phyloP scores from a whole-genome alignment of 2,113 vertebrate species.

The Shinisaurus crocodilurus region DNA sequence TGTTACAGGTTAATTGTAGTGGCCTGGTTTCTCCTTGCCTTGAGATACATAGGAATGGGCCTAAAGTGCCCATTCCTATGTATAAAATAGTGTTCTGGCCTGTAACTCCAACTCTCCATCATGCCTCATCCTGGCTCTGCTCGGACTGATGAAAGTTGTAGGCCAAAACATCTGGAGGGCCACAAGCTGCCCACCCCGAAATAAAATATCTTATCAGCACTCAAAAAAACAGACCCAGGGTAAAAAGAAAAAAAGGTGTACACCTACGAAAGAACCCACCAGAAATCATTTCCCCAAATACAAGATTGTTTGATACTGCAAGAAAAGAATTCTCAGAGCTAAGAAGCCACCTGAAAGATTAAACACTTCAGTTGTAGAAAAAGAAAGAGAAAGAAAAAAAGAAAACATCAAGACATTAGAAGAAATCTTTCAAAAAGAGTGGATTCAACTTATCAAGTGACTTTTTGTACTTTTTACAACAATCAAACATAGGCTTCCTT shows the following conservation, averaged over 20 bases:
- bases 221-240: accelerated
- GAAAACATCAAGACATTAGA: neutral
- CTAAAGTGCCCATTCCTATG: too few species aligned
- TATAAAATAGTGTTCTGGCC: too few species aligned
- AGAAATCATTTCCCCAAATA: neutral
- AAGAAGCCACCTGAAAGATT: neutral
- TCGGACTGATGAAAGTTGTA: too few species aligned
- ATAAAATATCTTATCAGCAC: neutral
- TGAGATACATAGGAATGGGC: neutral
- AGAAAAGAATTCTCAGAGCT: neutral
- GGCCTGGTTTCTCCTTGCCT: neutral
- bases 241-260: accelerated
- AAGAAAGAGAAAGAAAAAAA: neutral
- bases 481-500: neutral
- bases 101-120: too few species aligned
- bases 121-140: too few species aligned
- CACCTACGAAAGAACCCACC: accelerated
- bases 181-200: neutral
- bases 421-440: neutral
- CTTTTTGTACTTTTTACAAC: neutral
- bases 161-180: too few species aligned
- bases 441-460: neutral
- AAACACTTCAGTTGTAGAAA: neutral
- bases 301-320: neutral
- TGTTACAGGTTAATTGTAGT: neutral